These are phyloP conservation scores for Euthynnus affinis DNA, from an alignment of 2,797 vertebrate species.

Conservation along the genomic window DNA sequence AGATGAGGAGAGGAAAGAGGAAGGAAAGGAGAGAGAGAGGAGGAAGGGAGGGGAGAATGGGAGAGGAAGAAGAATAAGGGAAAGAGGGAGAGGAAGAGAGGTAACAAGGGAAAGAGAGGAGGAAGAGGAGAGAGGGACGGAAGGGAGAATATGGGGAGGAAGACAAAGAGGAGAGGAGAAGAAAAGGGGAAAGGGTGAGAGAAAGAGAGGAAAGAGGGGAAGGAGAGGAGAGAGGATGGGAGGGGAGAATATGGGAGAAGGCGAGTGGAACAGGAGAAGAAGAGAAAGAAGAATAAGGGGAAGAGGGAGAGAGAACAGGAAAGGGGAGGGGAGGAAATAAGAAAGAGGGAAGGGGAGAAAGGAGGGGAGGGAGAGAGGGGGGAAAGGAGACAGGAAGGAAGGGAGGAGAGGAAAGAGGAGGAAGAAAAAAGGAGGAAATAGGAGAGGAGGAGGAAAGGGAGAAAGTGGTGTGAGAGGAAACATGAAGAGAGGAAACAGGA, in stretches of 20 bases:
- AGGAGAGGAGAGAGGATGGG: too few species aligned
- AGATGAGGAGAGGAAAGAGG: too few species aligned
- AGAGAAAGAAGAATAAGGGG: too few species aligned
- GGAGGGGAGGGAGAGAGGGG: background rate
- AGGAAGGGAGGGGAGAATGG: fast-evolving
- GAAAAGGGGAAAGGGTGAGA: background rate
- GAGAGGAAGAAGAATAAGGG: background rate
- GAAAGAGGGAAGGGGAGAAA: background rate
- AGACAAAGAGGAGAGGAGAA: background rate
- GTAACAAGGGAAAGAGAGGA: background rate
- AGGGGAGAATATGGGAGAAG: too few species aligned
- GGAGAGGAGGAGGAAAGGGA: background rate
- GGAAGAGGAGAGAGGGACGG: background rate
- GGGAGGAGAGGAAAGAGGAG: background rate
- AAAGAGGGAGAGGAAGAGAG: too few species aligned
- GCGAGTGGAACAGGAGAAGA: too few species aligned
- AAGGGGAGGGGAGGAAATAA: background rate
- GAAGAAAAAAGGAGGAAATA: too few species aligned
- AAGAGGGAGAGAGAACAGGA: background rate
- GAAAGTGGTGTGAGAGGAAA: too few species aligned
- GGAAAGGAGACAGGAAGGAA: background rate
- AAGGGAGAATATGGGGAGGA: background rate
- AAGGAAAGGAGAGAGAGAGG: background rate
- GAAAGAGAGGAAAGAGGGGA: background rate
- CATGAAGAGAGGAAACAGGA: background rate